A percentile compares a stretch with the other conserved stretches of the same genome.
Conservation (phyloP, 2,888 invertebrate genomes). For the Drosophila hamatofila region DNA sequence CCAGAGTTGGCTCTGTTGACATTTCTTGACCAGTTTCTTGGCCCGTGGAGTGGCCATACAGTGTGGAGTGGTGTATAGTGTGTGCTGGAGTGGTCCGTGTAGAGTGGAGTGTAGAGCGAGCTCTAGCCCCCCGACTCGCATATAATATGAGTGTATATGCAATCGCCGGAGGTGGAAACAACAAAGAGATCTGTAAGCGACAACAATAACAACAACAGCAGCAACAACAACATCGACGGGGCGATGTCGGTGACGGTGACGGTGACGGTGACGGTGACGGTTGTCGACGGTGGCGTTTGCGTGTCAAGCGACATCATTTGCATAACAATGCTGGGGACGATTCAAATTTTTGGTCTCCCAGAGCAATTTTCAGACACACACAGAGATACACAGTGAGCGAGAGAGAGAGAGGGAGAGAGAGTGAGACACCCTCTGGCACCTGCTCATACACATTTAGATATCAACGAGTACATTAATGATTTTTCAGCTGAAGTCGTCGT, state of each 20-base stretch:
- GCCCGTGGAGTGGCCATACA: conserved; percentile 10
- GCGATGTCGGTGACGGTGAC: conserved; percentile 48
- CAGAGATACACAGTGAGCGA: conserved; percentile 6
- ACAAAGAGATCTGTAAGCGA: conserved; percentile 74
- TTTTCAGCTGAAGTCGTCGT: conserved; percentile 57
- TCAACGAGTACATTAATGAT: conserved; percentile 60
- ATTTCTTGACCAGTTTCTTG: conserved; percentile 34
- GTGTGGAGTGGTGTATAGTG: conserved; percentile 17
- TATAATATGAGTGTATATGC: conserved; percentile 57
- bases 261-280: conserved; percentile 33
- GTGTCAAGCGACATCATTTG: conserved; percentile 85
- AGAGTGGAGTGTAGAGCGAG: conserved; percentile 22
- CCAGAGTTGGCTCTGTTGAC: conserved; percentile 38
- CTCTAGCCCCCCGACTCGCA: conserved; percentile 45
- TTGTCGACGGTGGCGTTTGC: conserved; percentile 76
- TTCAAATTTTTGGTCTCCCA: conserved; percentile 79
- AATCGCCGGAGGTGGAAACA: conserved; percentile 68
- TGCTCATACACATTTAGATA: conserved; percentile 55
- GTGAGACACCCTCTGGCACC: conserved; percentile 65
- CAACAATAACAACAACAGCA: conserved; percentile 41
- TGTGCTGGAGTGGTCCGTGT: conserved; percentile 20
- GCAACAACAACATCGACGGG: conserved; percentile 2
- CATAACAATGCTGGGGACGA: conserved; percentile 85
- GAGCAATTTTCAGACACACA: conserved; percentile 69
- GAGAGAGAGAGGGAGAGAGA: conserved; percentile 2